phyloP scores from a whole-genome alignment of 2,113 vertebrate species.

The Stigmatopora argus region DNA sequence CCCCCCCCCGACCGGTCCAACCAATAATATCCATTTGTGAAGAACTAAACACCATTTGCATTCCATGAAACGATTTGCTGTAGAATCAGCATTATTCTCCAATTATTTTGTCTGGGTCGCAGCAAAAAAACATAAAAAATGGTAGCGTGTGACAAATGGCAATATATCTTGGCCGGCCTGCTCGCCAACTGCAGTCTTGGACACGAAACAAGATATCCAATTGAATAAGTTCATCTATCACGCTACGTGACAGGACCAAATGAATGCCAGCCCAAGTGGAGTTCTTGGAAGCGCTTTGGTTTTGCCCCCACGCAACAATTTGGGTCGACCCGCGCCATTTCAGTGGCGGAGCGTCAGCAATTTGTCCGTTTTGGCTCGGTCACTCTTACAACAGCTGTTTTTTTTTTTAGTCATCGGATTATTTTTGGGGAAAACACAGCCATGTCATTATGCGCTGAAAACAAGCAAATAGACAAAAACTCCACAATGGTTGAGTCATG shows the following conservation, averaged over 20 bases:
- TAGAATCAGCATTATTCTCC: no score
- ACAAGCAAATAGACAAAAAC: slow-evolving; percentile 21
- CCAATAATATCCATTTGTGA: no score
- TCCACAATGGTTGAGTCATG: no score
- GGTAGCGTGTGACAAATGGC: not conserved
- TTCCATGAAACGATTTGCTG: no score
- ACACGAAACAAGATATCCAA: not conserved
- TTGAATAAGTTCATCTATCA: not conserved
- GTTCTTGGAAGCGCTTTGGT: not conserved
- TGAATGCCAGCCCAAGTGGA: not conserved
- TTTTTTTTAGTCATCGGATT: slow-evolving; percentile 50
- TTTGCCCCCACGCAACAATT: not conserved
- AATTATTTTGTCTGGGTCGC: not conserved
- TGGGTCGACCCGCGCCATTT: slow-evolving; percentile 4
- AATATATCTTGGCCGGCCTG: not conserved
- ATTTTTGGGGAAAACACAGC: slow-evolving; percentile 35
- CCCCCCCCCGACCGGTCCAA: no score
- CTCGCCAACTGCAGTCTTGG: not conserved
- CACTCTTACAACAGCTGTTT: slow-evolving; percentile 24
- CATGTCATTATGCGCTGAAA: slow-evolving; percentile 18
- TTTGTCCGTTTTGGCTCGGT: slow-evolving; percentile 19
- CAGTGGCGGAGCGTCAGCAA: not conserved
- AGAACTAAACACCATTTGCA: no score
- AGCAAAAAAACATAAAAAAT: not conserved
- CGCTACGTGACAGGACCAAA: not conserved